phyloP scores from a whole-genome alignment of 2,888 invertebrate genomes.

The Callosobruchus maculatus region DNA sequence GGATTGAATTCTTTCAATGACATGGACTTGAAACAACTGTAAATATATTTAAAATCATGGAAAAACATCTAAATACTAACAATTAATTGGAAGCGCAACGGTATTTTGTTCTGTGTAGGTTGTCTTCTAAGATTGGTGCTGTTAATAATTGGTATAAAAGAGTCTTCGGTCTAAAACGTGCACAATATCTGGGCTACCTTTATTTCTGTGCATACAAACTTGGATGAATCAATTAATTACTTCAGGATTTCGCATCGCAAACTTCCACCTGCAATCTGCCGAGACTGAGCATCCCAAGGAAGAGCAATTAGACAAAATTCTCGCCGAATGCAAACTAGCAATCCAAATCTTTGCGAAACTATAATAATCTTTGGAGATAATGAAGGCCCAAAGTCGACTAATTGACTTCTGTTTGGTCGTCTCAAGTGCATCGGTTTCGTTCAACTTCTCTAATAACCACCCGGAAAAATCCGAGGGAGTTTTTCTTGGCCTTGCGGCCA shows the following conservation, averaged over 20 bases:
- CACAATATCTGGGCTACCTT: no score
- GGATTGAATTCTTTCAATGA: no score
- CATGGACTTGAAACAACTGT: no score
- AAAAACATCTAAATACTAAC: no score
- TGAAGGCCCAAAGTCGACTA: not conserved
- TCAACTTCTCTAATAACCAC: not conserved
- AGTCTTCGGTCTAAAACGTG: no score
- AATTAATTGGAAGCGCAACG: no score
- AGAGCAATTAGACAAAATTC: not conserved
- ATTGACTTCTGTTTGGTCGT: not conserved
- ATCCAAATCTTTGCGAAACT: not conserved
- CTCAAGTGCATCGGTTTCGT: not conserved
- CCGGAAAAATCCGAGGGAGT: not conserved
- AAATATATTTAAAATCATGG: no score
- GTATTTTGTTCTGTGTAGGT: no score
- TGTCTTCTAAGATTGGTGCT: no score
- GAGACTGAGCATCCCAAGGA: not conserved
- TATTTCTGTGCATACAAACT: not conserved
- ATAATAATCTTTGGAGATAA: not conserved
- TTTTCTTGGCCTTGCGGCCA: not conserved
- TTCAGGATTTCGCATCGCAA: not conserved
- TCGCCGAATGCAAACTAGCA: not conserved
- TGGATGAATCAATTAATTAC: not conserved
- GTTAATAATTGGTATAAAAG: no score
- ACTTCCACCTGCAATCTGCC: not conserved